Base-by-base conservation (phyloP, 2,797 vertebrate genomes). In the Lepus townsendii region DNA sequence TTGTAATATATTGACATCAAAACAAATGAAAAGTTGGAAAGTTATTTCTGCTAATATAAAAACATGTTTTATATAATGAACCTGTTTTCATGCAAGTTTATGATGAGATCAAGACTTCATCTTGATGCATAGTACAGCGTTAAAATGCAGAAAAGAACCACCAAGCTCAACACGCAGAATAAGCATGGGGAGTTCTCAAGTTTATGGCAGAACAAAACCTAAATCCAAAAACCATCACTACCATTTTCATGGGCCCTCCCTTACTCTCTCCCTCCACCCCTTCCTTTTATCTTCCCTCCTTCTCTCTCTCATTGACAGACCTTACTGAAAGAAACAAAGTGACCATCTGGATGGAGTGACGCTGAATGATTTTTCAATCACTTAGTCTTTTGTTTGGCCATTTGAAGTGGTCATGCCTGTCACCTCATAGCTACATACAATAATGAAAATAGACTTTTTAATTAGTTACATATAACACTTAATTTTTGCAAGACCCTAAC, bases 391-490 rank as follows among this genome's bases (percentile, higher is more conserved):
- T 72, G 73, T 42, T 91, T 93, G 95, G 85, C 91, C 95, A 95
- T 96, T 97, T 98, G 93, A 93, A 96, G 76, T 66, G 75, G 91
- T 97, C 97, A 93, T 1, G 68, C 92, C 92, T 98, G 97, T 97
- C 96, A 97, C 89, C 95, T 96, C 96, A 94, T 95, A 79, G 94
- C 75, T 96, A 96, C 90, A 94, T 90, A 68, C 79, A 96, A 27
- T 98, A 98, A 97, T 97, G 96, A 98, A 98, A 98, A 98, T 89
- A 79, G 83, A 97, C 95, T 92, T 95, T 97, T 97, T 97, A 98
- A 97, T 98, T 96, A 97, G 91, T 95, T 97, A 95, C 86, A 94
- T 84, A 97, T 77, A 97, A 96, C 82, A 91, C 83, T 96, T 96
- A 98, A 98, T 96, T 95, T 90, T 93, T 97, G 38, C 91, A 97